Conservation (phyloP, 2,888 invertebrate species). For the Sinelater perroti region DNA sequence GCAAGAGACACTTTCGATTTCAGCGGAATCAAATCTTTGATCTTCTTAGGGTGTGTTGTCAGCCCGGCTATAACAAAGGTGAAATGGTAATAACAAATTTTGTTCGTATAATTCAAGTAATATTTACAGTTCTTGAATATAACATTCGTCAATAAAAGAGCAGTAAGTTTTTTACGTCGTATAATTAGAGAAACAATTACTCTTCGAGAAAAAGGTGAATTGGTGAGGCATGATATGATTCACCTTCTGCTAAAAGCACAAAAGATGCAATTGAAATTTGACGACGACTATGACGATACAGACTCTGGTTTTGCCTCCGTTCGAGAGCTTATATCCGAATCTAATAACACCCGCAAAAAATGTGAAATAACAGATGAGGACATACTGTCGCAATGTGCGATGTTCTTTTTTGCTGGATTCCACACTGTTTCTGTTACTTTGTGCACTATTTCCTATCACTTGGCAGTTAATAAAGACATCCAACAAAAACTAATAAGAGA, state of each 20-base stretch:
- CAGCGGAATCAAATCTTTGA: not conserved
- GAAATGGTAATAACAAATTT: too few species aligned
- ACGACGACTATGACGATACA: not conserved
- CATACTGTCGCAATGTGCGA: not conserved
- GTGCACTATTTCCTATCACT: not conserved
- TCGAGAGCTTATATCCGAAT: not conserved
- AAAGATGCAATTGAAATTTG: not conserved
- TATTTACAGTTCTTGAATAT: not conserved
- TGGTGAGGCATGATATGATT: not conserved
- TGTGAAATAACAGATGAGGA: conserved; percentile 5
- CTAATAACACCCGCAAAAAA: not conserved
- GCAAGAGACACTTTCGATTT: conserved; percentile 7
- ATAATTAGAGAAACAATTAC: conserved; percentile 6
- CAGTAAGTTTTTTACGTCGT: not conserved
- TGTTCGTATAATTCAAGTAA: not conserved
- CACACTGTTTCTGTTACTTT: not conserved
- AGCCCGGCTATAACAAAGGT: not conserved
- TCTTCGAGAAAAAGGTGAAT: not conserved
- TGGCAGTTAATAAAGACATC: not conserved
- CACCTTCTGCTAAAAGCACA: conserved; percentile 7
- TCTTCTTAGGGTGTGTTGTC: not conserved
- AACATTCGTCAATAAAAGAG: not conserved
- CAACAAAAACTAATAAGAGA: conserved; percentile 2
- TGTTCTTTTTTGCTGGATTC: conserved; percentile 10
- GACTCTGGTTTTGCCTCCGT: conserved; percentile 2